These are phyloP conservation scores for Nycticorax nycticorax DNA, from an alignment of 2,113 vertebrate genomes.

Conservation along the genomic window DNA sequence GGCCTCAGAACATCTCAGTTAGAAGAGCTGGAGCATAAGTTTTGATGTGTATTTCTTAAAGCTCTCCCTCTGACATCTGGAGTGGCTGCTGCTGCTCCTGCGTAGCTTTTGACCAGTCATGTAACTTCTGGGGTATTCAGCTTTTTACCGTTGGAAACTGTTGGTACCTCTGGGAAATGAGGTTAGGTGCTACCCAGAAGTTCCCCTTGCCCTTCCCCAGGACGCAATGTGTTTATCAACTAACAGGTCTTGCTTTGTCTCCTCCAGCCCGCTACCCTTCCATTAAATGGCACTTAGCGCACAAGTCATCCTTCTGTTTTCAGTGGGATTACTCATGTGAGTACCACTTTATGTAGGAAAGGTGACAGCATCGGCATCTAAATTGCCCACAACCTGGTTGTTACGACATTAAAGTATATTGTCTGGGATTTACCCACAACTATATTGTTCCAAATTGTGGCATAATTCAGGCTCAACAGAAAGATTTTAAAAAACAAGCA, in stretches of 20 bases:
- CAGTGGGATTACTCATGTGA: not conserved
- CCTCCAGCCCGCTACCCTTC: not conserved
- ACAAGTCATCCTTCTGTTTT: not conserved
- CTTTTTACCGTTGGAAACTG: not conserved
- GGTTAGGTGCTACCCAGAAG: not conserved
- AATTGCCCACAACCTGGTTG: not conserved
- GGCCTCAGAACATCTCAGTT: not conserved
- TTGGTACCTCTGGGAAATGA: not conserved
- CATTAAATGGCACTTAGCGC: not conserved
- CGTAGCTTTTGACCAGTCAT: not conserved
- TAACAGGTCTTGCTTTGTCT: not conserved
- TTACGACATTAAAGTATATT: not conserved
- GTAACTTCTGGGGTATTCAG: not conserved
- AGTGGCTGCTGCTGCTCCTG: not conserved
- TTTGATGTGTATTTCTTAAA: not conserved
- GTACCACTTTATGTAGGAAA: not conserved
- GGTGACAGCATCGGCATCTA: not conserved
- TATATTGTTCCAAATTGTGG: not conserved
- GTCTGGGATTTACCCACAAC: not conserved
- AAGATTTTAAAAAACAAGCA: not conserved
- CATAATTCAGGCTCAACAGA: not conserved
- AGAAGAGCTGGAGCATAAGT: not conserved
- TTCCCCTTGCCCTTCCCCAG: not conserved
- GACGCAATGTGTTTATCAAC: not conserved
- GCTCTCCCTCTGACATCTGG: not conserved